Evolutionary conservation across 2,113 vertebrate species (phyloP), one percentile per base, ranked within the genome.

Genomic region (Cheirogaleus medius): DNA sequence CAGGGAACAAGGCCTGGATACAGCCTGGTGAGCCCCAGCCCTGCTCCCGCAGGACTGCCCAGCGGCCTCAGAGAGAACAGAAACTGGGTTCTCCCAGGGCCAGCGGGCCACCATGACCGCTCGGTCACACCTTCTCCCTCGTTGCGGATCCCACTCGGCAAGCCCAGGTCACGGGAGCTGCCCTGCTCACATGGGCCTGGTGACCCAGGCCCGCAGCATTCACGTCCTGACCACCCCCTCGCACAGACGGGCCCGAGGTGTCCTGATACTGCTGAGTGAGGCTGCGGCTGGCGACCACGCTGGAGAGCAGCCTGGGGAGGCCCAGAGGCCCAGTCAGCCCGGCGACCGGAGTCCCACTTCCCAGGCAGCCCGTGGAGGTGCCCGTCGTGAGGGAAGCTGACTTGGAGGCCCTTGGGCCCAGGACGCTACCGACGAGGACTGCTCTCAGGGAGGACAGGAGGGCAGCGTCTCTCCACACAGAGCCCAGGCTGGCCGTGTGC

Each of bases 401-500:
- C 34, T 52, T 52, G 12, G 23, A 1, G 5, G 29, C 9, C n/a
- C 27, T 3, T 7, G 37, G n/a, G 58, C 32, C 37, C 60, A 37
- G 49, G 6, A 15, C 0, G 32, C 80, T 20, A 5, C 23, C 32
- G 42, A 6, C 8, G 29, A 64, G 27, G 81, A 66, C 37, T 5
- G n/a, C 56, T 5, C 47, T 58, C 42, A 3, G 3, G 21, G 25
- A 5, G 6, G 49, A 17, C 49, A 44, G n/a, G 47, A 69, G 23
- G 66, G 14, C 81, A 39, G 7, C 1, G 10, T 17, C 63, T 39
- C 32, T 8, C n/a, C 9, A 8, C 6, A 21, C 25, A 12, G 12
- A 20, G 12, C 13, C 10, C 11, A 2, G 3, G 7, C 52, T 20
- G 7, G 68, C 39, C 0, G 1, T 32, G 58, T 15, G 47, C 5